Base-by-base conservation (phyloP, 2,797 vertebrate species). In the Crossoptilon crossoptilon region DNA sequence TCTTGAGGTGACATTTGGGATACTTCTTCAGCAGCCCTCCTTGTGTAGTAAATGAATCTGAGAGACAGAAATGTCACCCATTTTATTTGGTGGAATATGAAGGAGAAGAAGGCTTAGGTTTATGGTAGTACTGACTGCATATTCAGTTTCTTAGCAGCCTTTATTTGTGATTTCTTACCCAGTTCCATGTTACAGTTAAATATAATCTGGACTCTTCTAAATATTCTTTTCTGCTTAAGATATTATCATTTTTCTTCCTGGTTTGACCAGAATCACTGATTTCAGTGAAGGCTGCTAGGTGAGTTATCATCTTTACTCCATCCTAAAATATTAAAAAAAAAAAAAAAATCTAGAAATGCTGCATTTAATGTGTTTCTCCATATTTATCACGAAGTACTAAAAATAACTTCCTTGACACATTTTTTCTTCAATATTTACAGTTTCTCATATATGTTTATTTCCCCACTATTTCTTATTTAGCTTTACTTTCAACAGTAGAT, bases 11-110 rank as follows among this genome's bases (percentile, higher is more conserved):
- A 76, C 27, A 63, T 63, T 86, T 82, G 39, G 43, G 48, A 59
- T 10, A 43, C 18, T 41, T 51, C 18, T 82, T 90, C 24, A 35
- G 27, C 44, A 35, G 14, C 3, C 29, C 33, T 82, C 17, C 35
- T 2, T 49, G 14, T 10, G 33, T 19, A 58, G 18, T n/a, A 70
- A 87, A 70, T 26, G 10, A 60, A 17, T 49, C 41, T 68, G 17
- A 58, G 24, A 67, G 18, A 71, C 67, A 84, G 51, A 76, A 80
- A 92, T 44, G 10, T 56, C 75, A 71, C 6, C 24, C 7, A 3
- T 68, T 95, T 84, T 84, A 44, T 90, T 31, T 84, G 26, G 10
- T 78, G 43, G 44, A 85, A 77, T 84, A 44, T n/a, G 58, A 85
- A 78, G 21, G 8, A 81, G 29, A 81, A 59, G 18, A 82, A 84